Evolutionary conservation across 2,113 vertebrate genomes (phyloP).

Genomic region (Salvator merianae): DNA sequence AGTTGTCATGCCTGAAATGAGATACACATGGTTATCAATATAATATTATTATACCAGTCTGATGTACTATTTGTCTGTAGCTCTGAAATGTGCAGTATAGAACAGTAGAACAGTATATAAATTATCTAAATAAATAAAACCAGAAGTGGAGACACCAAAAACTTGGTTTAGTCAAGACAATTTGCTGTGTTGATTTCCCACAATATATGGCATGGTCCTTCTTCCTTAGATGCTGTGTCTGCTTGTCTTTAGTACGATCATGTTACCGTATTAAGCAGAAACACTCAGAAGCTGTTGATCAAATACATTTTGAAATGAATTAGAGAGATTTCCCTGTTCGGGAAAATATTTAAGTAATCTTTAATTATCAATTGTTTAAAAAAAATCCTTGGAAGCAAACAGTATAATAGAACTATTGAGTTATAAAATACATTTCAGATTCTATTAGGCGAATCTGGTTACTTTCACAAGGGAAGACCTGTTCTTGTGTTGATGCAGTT

Average conservation of each 20-base stretch:
- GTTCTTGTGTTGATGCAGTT: neutral
- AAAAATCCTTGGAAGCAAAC: neutral
- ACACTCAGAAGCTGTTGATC: neutral
- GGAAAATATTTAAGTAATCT: neutral
- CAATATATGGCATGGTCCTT: neutral
- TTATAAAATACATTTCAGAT: neutral
- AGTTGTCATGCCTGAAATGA: neutral
- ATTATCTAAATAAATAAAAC: too few species aligned
- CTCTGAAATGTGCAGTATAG: neutral
- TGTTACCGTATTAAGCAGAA: neutral
- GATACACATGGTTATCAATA: neutral
- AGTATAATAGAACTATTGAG: too few species aligned
- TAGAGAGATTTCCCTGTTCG: too few species aligned
- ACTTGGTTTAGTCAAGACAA: too few species aligned
- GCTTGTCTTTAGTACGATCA: neutral
- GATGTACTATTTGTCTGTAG: neutral
- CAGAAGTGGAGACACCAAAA: too few species aligned
- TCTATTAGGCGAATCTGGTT: neutral
- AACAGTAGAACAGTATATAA: neutral
- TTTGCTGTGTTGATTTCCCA: too few species aligned
- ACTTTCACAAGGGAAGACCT: neutral
- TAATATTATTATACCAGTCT: neutral
- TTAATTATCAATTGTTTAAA: neutral
- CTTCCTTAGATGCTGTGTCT: neutral
- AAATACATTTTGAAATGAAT: slow-evolving; percentile 1